phyloP scores from a whole-genome alignment of 2,797 vertebrate genomes.

The Artibeus lituratus region DNA sequence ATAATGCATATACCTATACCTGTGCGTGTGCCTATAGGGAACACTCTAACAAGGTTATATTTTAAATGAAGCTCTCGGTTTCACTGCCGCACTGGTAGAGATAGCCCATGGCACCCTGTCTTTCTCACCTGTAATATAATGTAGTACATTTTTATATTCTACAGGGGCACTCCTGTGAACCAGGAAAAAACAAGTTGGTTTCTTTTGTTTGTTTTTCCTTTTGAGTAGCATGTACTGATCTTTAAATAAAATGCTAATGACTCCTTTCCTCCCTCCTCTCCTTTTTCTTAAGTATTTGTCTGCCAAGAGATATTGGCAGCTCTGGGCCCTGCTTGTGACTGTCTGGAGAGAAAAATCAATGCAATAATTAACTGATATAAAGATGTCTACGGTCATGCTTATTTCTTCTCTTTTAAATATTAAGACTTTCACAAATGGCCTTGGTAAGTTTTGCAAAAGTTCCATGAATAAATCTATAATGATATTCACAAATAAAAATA shows the following conservation, averaged over 20 bases:
- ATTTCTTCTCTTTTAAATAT: neutral
- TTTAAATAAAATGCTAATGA: constrained; percentile 10
- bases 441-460: neutral
- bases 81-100: neutral
- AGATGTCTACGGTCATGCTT: neutral
- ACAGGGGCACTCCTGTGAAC: neutral
- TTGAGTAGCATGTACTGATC: neutral
- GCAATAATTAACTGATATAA: neutral
- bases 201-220: neutral
- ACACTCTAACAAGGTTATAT: neutral
- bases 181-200: neutral
- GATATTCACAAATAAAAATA: neutral
- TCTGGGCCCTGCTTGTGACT: neutral
- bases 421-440: neutral
- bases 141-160: neutral
- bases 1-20: neutral
- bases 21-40: neutral
- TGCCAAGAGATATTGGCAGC: neutral
- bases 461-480: neutral
- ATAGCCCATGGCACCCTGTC: neutral
- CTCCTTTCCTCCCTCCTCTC: neutral
- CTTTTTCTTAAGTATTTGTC: neutral
- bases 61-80: neutral
- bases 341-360: neutral
- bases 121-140: neutral